Base-by-base conservation (phyloP, 2,797 vertebrate species). In the Pogoniulus pusillus region DNA sequence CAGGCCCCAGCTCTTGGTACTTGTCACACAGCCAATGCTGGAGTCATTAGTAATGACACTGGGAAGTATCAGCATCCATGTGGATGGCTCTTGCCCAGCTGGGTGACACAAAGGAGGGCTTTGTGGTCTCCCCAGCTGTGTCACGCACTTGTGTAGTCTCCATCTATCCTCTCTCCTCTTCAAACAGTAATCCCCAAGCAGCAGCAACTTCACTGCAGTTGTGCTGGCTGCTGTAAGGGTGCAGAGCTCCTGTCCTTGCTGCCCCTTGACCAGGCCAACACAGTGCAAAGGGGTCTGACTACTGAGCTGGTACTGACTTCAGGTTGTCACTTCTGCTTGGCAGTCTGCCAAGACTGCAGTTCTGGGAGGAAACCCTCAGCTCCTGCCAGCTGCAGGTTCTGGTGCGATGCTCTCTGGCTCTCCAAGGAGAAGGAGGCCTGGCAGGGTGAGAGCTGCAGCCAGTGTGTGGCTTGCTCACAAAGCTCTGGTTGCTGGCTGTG, bases 131-230 rank as follows among this genome's bases (percentile, higher is more conserved):
- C 39, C 29, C 70, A 66, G 69, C 34, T 45, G 37, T 54, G 29
- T 47, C 41, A 39, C 23, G 39, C 23, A 16, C 29, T 51, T 2
- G 2, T 30, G 13, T 20, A 2, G 53, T 43, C 54, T 30, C 41
- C 49, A 3, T 23, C 74, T 34, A n/a, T 45, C n/a, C 22, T 77
- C 13, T 8, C 23, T 63, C 49, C 66, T 64, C 20, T 22, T 73
- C 49, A n/a, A n/a, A 45, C 69, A 70, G 53, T 34, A 39, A 51
- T 62, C 53, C 29, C 41, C 54, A 58, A 41, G 15, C 66, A 51
- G 70, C 2, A 6, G 65, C 47, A 77, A 0, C 7, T 62, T 65
- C 53, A 7, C 16, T n/a, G 22, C 5, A 2, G 23, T n/a, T 1
- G 1, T 23, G 32, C 20, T 45, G 37, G 26, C 45, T 53, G 22